Percentiles rank a stretch among this genome's conserved stretches.
Evolutionary conservation across 2,888 invertebrate species (phyloP).

Genomic region (Celastrina argiolus): DNA sequence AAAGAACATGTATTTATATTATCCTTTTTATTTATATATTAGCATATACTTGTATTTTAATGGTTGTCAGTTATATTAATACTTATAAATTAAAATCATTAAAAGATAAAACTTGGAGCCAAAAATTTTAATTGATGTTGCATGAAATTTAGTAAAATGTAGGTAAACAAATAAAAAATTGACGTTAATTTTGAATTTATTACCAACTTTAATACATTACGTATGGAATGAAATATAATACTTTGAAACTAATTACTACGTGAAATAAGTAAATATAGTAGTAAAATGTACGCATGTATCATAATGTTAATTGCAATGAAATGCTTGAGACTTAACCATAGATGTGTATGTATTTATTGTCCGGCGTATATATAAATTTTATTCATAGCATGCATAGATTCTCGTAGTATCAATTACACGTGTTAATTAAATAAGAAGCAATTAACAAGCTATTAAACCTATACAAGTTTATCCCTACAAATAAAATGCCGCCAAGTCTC

Average conservation of each 20-base stretch:
- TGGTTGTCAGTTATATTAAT: no score
- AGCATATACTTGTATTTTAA: no score
- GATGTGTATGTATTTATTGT: not conserved
- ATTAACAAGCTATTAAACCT: slow-evolving; percentile 35
- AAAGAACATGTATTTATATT: no score
- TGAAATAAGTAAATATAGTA: not conserved
- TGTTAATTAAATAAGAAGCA: not conserved
- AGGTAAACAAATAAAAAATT: slow-evolving; percentile 15
- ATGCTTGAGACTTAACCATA: not conserved
- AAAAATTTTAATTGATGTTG: no score
- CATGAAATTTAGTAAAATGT: not conserved
- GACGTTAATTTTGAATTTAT: slow-evolving; percentile 1
- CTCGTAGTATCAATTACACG: not conserved
- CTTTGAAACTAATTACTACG: not conserved
- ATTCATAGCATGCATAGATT: not conserved
- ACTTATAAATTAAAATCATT: no score
- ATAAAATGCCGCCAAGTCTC: slow-evolving; percentile 74
- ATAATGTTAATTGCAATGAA: not conserved
- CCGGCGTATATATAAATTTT: not conserved
- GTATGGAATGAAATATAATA: not conserved
- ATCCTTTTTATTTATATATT: no score
- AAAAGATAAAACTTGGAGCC: no score
- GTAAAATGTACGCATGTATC: not conserved
- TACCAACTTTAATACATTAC: not conserved
- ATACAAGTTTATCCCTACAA: slow-evolving; percentile 56